Evolutionary conservation across 2,888 invertebrate species (phyloP).

Genomic region (Rhaphigaster nebulosa): DNA sequence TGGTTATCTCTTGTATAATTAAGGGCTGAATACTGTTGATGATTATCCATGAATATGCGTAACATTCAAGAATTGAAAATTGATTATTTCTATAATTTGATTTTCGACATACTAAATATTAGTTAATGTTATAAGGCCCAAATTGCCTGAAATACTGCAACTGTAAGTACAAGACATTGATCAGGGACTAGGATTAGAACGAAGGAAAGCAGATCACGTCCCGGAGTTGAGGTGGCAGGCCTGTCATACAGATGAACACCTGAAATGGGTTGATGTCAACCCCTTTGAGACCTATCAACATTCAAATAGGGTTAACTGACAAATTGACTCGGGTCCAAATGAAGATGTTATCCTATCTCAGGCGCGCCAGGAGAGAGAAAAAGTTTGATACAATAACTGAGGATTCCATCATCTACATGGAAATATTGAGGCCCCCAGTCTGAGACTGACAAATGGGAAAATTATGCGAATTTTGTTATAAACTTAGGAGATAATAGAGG

Average conservation of each 20-base stretch:
- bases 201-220: neutral
- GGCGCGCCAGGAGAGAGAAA: neutral
- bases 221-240: neutral
- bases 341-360: neutral
- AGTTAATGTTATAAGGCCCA: too few relatives aligned
- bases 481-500: neutral
- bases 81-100: too few relatives aligned
- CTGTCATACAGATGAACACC: conserved; percentile 9
- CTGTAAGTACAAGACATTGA: neutral
- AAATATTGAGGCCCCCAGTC: neutral
- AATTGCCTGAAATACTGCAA: too few relatives aligned
- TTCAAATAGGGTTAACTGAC: conserved; percentile 7
- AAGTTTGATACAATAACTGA: neutral
- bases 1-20: too few relatives aligned
- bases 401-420: neutral
- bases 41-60: too few relatives aligned
- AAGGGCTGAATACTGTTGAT: too few relatives aligned
- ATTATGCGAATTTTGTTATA: neutral
- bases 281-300: conserved; percentile 16
- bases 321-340: neutral
- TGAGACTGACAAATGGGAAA: neutral
- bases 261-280: neutral
- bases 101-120: too few relatives aligned
- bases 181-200: neutral
- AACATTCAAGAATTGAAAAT: too few relatives aligned